These are phyloP conservation scores for Pteria penguin DNA, from an alignment of 2,888 invertebrate genomes.

Conservation along the genomic window DNA sequence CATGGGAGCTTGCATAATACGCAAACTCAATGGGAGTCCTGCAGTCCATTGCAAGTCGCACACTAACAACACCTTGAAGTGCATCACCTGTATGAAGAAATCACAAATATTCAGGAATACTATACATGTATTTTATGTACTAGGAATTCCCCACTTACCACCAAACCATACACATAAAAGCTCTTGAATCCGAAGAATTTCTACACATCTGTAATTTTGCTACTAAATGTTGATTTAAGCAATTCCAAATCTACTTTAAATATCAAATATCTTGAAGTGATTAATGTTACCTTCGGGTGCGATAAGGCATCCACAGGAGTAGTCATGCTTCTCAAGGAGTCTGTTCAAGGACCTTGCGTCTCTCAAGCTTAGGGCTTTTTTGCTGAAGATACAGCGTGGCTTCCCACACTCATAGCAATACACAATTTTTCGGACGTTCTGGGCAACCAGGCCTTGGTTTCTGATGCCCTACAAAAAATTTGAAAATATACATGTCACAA, in stretches of 20 bases:
- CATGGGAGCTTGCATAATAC: conserved; percentile 1
- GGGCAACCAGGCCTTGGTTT: conserved; percentile 31
- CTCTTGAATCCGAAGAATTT: too few species aligned
- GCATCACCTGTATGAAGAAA: conserved; percentile 17
- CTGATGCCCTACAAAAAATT: conserved; percentile 31
- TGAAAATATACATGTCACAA: not conserved
- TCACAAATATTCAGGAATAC: not conserved
- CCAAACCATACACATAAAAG: too few species aligned
- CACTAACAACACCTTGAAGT: conserved; percentile 15
- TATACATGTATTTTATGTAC: not conserved
- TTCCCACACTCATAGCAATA: conserved; percentile 39
- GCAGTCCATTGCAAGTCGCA: conserved; percentile 10
- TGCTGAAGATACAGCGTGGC: conserved; percentile 44
- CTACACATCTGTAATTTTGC: too few species aligned
- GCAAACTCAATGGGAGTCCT: conserved; percentile 7
- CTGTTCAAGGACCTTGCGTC: conserved; percentile 29
- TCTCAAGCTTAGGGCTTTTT: conserved; percentile 32
- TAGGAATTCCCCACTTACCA: too few species aligned
- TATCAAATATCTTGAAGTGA: too few species aligned
- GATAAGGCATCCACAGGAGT: conserved; percentile 37
- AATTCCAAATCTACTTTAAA: too few species aligned
- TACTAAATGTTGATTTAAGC: too few species aligned
- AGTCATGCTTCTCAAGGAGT: conserved; percentile 34
- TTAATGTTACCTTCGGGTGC: conserved; percentile 40
- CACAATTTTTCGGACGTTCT: conserved; percentile 36